A percentile compares a stretch with the other conserved stretches of the same genome.
Conservation (phyloP, 2,113 vertebrate genomes). For the Mesembrinibis cayennensis region DNA sequence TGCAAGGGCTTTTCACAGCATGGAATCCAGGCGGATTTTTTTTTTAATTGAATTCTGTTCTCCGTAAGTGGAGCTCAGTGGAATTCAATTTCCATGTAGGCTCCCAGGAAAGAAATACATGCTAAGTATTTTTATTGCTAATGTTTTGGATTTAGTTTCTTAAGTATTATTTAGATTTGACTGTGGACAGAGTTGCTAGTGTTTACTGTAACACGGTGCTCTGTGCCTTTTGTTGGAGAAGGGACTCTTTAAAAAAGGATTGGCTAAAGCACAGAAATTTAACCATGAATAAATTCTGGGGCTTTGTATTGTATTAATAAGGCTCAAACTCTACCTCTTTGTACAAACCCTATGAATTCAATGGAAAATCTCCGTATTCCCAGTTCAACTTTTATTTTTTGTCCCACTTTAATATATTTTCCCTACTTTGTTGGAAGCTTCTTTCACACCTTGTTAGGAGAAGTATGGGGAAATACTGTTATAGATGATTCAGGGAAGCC, state of each 20-base stretch:
- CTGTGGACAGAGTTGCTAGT: conserved; percentile 19
- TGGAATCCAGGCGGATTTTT: conserved; percentile 30
- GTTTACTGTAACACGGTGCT: conserved; percentile 29
- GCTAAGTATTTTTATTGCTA: conserved; percentile 54
- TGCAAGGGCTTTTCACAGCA: conserved; percentile 58
- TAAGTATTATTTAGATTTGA: conserved; percentile 45
- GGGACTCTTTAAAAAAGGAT: background rate
- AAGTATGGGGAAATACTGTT: background rate
- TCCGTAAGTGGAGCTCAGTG: conserved; percentile 17
- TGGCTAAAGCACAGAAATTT: conserved; percentile 16
- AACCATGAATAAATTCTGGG: conserved; percentile 25
- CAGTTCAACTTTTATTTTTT: background rate
- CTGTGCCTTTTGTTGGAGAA: background rate
- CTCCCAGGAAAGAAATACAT: conserved; percentile 61
- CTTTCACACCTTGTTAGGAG: background rate
- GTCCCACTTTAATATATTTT: background rate
- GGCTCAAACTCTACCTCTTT: conserved; percentile 25
- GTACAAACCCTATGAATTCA: background rate
- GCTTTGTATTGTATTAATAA: conserved; percentile 44
- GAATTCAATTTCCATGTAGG: conserved; percentile 54
- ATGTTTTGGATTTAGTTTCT: conserved; percentile 51
- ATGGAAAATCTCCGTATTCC: background rate
- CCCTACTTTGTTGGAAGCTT: background rate
- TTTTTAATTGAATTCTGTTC: conserved; percentile 61
- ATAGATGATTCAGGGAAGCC: background rate